Percentiles rank a stretch among this genome's conserved stretches.
Evolutionary conservation across 2,113 vertebrate species (phyloP).

Genomic region (Grantiella picta): DNA sequence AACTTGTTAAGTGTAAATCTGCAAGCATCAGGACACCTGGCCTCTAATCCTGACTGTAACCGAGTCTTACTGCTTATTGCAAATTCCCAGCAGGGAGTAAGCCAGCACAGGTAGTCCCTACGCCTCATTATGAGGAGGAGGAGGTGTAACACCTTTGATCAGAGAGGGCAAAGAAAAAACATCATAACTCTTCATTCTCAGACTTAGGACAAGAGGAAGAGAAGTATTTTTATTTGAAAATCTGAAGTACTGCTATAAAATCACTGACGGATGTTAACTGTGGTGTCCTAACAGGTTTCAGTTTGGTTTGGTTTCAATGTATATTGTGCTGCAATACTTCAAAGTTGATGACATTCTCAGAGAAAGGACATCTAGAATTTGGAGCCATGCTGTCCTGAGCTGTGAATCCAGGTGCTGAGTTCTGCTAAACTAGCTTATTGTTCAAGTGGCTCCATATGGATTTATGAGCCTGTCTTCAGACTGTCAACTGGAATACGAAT

Average conservation of each 20-base stretch:
- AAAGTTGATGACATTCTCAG: background rate
- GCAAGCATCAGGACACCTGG: background rate
- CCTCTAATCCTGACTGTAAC: background rate
- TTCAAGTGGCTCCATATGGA: background rate
- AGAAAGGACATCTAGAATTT: background rate
- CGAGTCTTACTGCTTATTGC: background rate
- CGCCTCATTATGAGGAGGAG: background rate
- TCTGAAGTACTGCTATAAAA: background rate
- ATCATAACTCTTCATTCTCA: background rate
- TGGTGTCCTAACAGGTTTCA: background rate
- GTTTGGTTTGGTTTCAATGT: background rate
- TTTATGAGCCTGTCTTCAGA: background rate
- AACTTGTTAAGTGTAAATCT: background rate
- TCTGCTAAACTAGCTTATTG: background rate
- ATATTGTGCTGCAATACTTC: background rate
- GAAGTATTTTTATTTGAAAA: background rate
- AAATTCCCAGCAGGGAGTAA: background rate
- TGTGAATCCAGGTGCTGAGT: background rate
- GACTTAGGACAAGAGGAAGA: background rate
- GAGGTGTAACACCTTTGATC: background rate
- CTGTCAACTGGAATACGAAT: background rate
- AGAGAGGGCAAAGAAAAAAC: background rate
- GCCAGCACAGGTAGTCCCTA: background rate
- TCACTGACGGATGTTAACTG: background rate
- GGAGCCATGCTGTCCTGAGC: background rate